Evolutionary conservation across 1,140 invertebrate species (phyloP).

Genomic region (Latrodectus geometricus): DNA sequence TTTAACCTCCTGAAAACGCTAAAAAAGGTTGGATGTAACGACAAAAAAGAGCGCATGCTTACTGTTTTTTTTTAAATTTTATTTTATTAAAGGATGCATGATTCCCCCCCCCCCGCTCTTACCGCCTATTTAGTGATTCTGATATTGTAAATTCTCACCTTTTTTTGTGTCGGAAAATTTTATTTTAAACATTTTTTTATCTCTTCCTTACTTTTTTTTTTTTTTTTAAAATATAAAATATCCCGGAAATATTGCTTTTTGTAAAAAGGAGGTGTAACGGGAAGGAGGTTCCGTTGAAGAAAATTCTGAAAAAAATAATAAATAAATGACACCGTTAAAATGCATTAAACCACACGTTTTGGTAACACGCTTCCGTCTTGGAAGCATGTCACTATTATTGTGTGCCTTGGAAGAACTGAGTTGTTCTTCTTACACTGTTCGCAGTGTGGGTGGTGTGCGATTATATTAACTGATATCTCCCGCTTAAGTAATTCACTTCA

Average conservation of each 20-base stretch:
- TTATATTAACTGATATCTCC: too few relatives aligned
- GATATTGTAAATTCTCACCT: not conserved
- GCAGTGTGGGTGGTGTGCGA: too few relatives aligned
- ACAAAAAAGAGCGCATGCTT: not conserved
- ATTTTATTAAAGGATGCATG: slow-evolving; percentile 21
- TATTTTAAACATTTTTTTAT: not conserved
- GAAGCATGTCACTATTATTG: not conserved
- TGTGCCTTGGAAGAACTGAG: too few relatives aligned
- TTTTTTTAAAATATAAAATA: too few relatives aligned
- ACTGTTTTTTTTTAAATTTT: not conserved
- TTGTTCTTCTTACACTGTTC: too few relatives aligned
- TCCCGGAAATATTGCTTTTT: slow-evolving; percentile 55
- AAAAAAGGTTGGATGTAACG: not conserved
- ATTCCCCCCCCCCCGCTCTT: not conserved
- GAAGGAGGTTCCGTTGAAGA: not conserved
- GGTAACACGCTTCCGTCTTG: slow-evolving; percentile 1
- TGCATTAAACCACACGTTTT: slow-evolving; percentile 31
- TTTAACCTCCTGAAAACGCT: not conserved
- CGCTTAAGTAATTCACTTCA: too few relatives aligned
- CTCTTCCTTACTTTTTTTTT: slow-evolving; percentile 6
- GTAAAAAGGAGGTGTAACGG: not conserved
- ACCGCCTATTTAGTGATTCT: not conserved
- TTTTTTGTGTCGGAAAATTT: not conserved
- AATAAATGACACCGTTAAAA: slow-evolving; percentile 58
- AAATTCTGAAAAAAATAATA: not conserved